These are phyloP conservation scores for Lypha dubia DNA, from an alignment of 2,888 invertebrate genomes.

Conservation along the genomic window DNA sequence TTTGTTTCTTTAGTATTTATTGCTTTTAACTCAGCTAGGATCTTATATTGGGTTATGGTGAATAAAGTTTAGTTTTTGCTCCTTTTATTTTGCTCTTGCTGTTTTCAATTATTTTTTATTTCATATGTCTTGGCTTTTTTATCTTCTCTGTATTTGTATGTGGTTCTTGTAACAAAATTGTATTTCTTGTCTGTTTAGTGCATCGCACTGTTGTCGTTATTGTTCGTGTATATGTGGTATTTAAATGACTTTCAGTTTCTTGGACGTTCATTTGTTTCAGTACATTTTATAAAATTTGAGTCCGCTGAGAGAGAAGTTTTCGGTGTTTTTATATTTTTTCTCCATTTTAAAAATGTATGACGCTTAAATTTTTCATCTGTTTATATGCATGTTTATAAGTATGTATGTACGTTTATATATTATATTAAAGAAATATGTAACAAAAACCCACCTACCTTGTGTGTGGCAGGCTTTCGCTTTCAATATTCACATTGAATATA, in stretches of 20 bases:
- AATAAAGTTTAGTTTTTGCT: conserved; percentile 28
- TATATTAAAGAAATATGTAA: conserved; percentile 21
- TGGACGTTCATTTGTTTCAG: conserved; percentile 43
- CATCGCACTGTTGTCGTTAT: conserved; percentile 51
- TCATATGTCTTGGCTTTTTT: conserved; percentile 4
- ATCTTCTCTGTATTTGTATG: conserved; percentile 29
- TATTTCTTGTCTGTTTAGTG: conserved; percentile 57
- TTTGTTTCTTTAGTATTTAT: conserved; percentile 2
- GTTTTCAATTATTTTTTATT: conserved; percentile 30
- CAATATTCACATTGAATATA: conserved; percentile 75
- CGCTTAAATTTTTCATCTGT: conserved; percentile 62
- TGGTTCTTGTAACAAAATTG: conserved; percentile 63
- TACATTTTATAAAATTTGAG: conserved; percentile 20
- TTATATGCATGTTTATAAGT: not conserved
- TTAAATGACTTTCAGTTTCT: conserved; percentile 66
- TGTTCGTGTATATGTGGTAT: conserved; percentile 31
- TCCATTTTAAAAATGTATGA: conserved; percentile 55
- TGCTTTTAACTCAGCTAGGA: conserved; percentile 1
- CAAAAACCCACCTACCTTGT: conserved; percentile 82
- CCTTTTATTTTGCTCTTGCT: conserved; percentile 20
- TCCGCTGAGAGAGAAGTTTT: conserved; percentile 30
- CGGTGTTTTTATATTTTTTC: conserved; percentile 13
- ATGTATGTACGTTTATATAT: no score
- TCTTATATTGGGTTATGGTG: conserved; percentile 39
- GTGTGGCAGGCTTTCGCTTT: conserved; percentile 82